Conservation (phyloP, 2,797 vertebrate species). For the Arrhamphus sclerolepis region DNA sequence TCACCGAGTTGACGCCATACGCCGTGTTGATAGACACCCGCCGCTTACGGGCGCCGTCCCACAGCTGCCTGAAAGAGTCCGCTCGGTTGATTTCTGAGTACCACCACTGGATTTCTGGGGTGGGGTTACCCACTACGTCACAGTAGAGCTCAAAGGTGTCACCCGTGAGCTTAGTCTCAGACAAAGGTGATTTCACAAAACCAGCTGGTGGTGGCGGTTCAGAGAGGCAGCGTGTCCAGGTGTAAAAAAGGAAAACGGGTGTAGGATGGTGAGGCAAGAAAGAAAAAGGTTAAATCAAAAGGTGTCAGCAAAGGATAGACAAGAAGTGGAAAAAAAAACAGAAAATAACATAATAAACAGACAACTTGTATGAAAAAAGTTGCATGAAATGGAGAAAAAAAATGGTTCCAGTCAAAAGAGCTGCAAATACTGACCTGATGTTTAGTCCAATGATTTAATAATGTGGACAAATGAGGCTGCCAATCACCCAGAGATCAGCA, state of each 20-base stretch:
- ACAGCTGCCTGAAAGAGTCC: slow-evolving; percentile 96
- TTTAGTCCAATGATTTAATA: too few relatives aligned
- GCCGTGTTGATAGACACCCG: slow-evolving; percentile 92
- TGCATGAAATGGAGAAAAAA: slow-evolving; percentile 3
- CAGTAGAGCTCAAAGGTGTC: slow-evolving; percentile 98
- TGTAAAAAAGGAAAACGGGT: slow-evolving; percentile 12
- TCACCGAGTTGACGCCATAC: slow-evolving; percentile 90
- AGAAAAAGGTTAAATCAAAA: slow-evolving; percentile 37
- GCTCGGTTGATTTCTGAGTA: slow-evolving; percentile 94
- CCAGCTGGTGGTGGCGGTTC: slow-evolving; percentile 83
- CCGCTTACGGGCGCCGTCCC: slow-evolving; percentile 91
- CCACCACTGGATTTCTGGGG: slow-evolving; percentile 99
- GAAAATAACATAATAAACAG: slow-evolving; percentile 17
- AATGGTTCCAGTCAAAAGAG: background rate
- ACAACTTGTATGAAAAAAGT: slow-evolving; percentile 44
- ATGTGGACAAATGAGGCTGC: too few relatives aligned
- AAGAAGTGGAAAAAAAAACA: slow-evolving; percentile 1
- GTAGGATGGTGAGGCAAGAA: slow-evolving; percentile 36
- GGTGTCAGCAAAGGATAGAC: slow-evolving; percentile 18
- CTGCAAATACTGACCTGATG: too few relatives aligned
- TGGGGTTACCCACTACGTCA: slow-evolving; percentile 94
- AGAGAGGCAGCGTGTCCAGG: slow-evolving; percentile 21
- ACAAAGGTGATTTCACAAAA: slow-evolving; percentile 97
- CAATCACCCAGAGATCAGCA: too few relatives aligned
- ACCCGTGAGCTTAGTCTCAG: slow-evolving; percentile 95